Conservation (phyloP, 2,797 vertebrate species). For the Microctenopoma stevenorrisi region DNA sequence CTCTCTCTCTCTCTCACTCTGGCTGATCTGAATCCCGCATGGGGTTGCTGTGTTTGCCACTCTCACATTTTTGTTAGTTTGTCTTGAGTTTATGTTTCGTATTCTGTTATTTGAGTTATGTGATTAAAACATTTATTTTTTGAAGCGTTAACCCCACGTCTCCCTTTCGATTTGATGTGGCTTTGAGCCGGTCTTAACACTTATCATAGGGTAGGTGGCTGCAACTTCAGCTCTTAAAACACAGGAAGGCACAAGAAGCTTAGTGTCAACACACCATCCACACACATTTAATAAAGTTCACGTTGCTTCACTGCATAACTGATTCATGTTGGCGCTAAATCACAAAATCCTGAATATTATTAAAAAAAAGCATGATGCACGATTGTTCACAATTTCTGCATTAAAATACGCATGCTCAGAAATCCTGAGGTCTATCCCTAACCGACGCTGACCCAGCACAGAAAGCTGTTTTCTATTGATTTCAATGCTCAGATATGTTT, state of each 20-base stretch:
- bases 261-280: constrained; percentile 27
- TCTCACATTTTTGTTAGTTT: no score
- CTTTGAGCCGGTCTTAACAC: neutral
- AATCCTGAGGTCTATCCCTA: constrained; percentile 26
- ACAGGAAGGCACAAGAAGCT: constrained; percentile 19
- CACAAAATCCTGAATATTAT: neutral
- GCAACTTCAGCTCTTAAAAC: constrained; percentile 23
- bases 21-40: no score
- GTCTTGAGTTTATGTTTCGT: no score
- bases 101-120: no score
- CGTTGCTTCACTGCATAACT: neutral
- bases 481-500: constrained; percentile 54
- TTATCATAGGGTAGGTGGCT: constrained; percentile 5
- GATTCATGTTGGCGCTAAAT: neutral
- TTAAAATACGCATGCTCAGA: constrained; percentile 47
- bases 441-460: constrained; percentile 62
- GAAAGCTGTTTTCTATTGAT: constrained; percentile 63
- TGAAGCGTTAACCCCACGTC: no score
- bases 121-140: no score
- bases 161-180: no score
- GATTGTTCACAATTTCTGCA: constrained; percentile 26
- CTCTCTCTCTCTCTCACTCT: no score
- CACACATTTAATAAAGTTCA: constrained; percentile 14
- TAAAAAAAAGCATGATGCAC: neutral
- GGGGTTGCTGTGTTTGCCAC: no score